phyloP scores from a whole-genome alignment of 2,888 invertebrate species.

The Pollenia griseotomentosa region DNA sequence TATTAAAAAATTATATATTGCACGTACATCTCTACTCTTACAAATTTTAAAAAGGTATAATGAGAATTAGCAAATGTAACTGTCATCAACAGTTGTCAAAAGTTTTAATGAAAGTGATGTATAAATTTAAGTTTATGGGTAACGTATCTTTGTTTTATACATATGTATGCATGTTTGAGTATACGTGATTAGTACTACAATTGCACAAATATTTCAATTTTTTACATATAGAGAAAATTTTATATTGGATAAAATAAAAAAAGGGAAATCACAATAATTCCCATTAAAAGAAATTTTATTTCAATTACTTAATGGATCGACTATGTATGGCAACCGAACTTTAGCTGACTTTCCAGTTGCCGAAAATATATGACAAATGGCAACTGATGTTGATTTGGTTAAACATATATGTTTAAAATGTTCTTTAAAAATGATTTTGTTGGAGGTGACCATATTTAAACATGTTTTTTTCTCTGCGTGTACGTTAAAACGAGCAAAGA shows the following conservation, averaged over 20 bases:
- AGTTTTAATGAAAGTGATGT: conserved; percentile 58
- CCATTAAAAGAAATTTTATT: neutral
- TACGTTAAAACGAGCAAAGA: too few species aligned
- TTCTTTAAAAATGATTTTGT: too few species aligned
- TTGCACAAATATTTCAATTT: neutral
- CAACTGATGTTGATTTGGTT: too few species aligned
- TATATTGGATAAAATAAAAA: neutral
- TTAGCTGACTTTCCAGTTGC: too few species aligned
- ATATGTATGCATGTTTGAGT: neutral
- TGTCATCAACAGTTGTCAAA: conserved; percentile 71
- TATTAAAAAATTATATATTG: neutral
- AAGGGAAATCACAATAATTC: too few species aligned
- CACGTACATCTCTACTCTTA: conserved; percentile 12
- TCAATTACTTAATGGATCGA: neutral
- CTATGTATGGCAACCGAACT: too few species aligned
- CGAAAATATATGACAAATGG: too few species aligned
- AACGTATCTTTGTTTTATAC: neutral
- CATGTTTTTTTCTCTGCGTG: too few species aligned
- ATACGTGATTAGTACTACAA: neutral
- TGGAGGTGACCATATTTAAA: too few species aligned
- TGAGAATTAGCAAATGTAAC: conserved; percentile 70
- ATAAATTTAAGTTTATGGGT: neutral
- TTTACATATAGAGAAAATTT: neutral
- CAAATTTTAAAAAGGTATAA: conserved; percentile 55
- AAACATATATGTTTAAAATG: too few species aligned